Conservation (phyloP, 2,113 vertebrate genomes). For the Calypte anna region DNA sequence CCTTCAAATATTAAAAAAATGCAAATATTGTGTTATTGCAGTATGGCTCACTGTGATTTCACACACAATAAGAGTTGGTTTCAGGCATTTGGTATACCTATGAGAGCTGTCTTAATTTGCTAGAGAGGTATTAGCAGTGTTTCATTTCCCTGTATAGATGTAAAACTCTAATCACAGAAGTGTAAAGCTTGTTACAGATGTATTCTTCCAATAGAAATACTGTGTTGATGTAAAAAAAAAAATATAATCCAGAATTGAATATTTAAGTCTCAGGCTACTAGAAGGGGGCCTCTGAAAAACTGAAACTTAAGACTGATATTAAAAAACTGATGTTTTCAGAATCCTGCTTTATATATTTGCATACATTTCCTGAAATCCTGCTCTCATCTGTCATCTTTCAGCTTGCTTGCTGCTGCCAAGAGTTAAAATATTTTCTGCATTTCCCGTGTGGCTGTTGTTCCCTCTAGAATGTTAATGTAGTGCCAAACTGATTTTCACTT, state of each 20-base stretch:
- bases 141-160: background rate
- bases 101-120: background rate
- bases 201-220: background rate
- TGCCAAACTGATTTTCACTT: background rate
- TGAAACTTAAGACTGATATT: background rate
- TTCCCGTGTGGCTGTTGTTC: background rate
- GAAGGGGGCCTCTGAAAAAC: background rate
- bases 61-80: background rate
- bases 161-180: background rate
- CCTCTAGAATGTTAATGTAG: background rate
- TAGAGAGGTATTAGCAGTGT: background rate
- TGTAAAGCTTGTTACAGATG: background rate
- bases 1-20: background rate
- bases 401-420: background rate
- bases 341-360: background rate
- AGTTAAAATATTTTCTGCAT: background rate
- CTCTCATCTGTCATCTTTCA: background rate
- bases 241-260: background rate
- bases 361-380: background rate
- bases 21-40: background rate
- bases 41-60: background rate
- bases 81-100: background rate
- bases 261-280: background rate
- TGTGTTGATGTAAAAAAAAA: background rate
- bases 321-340: background rate